These are phyloP conservation scores for Bhutanitis thaidina DNA, from an alignment of 2,888 invertebrate species.

Conservation along the genomic window DNA sequence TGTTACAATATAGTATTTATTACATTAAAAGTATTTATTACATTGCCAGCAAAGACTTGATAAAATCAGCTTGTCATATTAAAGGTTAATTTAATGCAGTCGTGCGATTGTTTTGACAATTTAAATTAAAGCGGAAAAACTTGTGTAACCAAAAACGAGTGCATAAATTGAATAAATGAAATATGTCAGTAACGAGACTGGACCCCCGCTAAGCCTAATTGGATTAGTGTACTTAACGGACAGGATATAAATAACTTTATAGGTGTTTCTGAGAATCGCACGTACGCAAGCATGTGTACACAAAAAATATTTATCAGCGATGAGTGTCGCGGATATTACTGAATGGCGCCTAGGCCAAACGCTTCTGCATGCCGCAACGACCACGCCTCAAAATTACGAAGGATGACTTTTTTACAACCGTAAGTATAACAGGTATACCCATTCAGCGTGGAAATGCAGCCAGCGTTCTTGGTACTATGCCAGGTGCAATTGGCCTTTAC, in stretches of 20 bases:
- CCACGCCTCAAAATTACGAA: too few relatives aligned
- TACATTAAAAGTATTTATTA: not conserved
- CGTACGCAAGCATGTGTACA: slow-evolving; percentile 5
- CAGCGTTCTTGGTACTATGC: too few relatives aligned
- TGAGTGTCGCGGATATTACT: not conserved
- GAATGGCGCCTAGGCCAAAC: too few relatives aligned
- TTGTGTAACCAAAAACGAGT: slow-evolving; percentile 16
- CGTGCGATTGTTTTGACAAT: slow-evolving; percentile 20
- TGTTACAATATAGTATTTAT: too few relatives aligned
- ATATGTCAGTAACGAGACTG: slow-evolving; percentile 19
- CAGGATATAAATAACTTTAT: slow-evolving; percentile 21
- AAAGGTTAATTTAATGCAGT: slow-evolving; percentile 1
- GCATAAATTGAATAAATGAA: slow-evolving; percentile 15
- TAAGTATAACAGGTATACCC: too few relatives aligned
- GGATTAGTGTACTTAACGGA: slow-evolving; percentile 20
- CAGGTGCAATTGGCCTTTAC: too few relatives aligned
- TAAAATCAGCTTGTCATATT: slow-evolving; percentile 18
- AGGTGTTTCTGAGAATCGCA: slow-evolving; percentile 20
- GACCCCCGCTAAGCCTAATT: slow-evolving; percentile 20
- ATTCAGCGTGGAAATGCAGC: too few relatives aligned
- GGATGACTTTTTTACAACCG: too few relatives aligned
- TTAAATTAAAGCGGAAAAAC: slow-evolving; percentile 17
- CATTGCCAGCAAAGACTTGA: slow-evolving; percentile 11
- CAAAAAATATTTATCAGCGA: slow-evolving; percentile 1
- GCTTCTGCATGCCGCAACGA: too few relatives aligned